Evolutionary conservation across 2,113 vertebrate genomes (phyloP).

Genomic region (Bungarus multicinctus): DNA sequence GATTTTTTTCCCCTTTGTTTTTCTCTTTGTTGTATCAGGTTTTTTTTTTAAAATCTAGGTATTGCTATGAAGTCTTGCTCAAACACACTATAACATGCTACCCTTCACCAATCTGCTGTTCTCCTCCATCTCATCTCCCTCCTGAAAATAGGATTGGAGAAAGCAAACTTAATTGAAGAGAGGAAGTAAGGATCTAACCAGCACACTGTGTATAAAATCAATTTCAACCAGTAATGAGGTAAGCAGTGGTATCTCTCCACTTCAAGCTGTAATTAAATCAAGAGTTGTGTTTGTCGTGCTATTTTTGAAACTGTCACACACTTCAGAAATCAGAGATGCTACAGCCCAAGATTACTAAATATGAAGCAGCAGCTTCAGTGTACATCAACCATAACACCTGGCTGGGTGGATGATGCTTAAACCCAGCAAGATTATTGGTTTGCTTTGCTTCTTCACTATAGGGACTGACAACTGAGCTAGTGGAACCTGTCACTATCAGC

Average conservation of each 20-base stretch:
- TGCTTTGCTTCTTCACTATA: not conserved
- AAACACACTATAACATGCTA: not conserved
- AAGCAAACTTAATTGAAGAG: not conserved
- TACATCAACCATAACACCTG: not conserved
- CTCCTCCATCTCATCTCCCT: not conserved
- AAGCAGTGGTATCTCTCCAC: conserved; percentile 11
- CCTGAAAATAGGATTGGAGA: not conserved
- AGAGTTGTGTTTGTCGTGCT: conserved; percentile 7
- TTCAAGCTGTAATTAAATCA: conserved; percentile 18
- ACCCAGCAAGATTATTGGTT: not conserved
- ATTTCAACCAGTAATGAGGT: not conserved
- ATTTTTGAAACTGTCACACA: conserved; percentile 16
- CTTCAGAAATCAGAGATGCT: conserved; percentile 21
- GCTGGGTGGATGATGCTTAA: not conserved
- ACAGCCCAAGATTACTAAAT: conserved; percentile 1
- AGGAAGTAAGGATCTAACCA: not conserved
- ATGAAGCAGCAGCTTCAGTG: not conserved
- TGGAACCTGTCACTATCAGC: not conserved
- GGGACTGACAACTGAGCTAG: not conserved
- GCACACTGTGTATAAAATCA: not conserved
- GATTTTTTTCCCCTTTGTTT: not conserved
- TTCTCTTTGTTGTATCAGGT: not conserved
- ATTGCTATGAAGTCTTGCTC: not conserved
- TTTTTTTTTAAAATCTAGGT: not conserved
- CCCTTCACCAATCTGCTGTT: not conserved